phyloP scores from a whole-genome alignment of 92 coral and sea anemone genomes.

The Micromussa lordhowensis region DNA sequence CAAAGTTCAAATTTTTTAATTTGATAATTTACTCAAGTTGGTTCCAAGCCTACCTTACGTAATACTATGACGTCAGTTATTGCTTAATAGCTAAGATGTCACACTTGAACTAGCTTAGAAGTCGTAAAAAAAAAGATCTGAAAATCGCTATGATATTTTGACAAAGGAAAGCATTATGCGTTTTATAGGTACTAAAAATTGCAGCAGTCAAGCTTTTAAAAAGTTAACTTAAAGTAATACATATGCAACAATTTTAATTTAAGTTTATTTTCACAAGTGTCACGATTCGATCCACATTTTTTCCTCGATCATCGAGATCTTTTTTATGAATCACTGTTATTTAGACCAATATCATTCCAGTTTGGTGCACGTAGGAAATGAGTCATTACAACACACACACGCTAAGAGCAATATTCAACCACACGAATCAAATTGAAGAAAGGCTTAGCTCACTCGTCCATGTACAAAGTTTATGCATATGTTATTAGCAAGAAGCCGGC shows the following conservation, averaged over 20 bases:
- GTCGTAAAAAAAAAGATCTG: neutral
- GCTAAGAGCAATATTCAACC: neutral
- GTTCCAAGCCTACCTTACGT: slow-evolving; percentile 21
- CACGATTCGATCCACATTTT: neutral
- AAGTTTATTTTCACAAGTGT: neutral
- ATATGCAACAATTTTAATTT: neutral
- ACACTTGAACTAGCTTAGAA: neutral
- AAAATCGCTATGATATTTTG: neutral
- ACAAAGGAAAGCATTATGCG: neutral
- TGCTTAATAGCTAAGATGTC: neutral
- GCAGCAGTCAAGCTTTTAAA: neutral
- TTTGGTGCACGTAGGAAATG: neutral
- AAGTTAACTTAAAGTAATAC: neutral
- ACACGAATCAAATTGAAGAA: neutral
- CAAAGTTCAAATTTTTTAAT: neutral
- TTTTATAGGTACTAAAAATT: neutral
- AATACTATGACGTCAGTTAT: slow-evolving; percentile 24
- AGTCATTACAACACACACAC: neutral
- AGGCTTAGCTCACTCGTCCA: neutral
- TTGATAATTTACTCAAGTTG: neutral
- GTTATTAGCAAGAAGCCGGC: slow-evolving; percentile 8
- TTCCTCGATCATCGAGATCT: neutral
- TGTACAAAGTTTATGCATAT: slow-evolving; percentile 19
- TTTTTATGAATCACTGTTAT: neutral
- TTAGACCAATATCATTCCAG: neutral